Percentiles rank a stretch among this genome's conserved stretches.
phyloP scores from a whole-genome alignment of 2,888 invertebrate species.

The Rhingia rostrata region DNA sequence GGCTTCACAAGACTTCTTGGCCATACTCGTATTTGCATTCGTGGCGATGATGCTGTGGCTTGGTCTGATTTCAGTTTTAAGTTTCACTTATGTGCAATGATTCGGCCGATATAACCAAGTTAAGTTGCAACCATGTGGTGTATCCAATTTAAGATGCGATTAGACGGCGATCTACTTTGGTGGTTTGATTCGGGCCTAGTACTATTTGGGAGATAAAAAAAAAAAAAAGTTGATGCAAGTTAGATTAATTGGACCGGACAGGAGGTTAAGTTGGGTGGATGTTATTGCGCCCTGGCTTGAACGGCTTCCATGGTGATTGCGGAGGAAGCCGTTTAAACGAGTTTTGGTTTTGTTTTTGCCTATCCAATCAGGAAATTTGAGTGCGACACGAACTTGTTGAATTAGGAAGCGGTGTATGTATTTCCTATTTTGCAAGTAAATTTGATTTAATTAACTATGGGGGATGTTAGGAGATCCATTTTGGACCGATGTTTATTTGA shows the following conservation, averaged over 20 bases:
- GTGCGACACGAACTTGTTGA: too few relatives aligned
- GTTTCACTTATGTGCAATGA: conserved; percentile 70
- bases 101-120: conserved; percentile 64
- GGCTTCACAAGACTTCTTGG: conserved; percentile 41
- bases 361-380: too few relatives aligned
- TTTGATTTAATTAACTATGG: too few relatives aligned
- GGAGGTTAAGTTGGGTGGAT: conserved; percentile 32
- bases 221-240: conserved; percentile 9
- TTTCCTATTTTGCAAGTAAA: too few relatives aligned
- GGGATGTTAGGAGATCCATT: too few relatives aligned
- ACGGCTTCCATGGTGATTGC: too few relatives aligned
- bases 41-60: conserved; percentile 20
- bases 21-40: conserved; percentile 46
- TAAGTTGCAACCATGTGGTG: conserved; percentile 46
- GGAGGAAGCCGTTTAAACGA: too few relatives aligned
- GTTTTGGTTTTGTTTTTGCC: too few relatives aligned
- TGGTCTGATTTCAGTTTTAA: conserved; percentile 15
- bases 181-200: conserved; percentile 12
- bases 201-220: conserved; percentile 1
- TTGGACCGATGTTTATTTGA: too few relatives aligned
- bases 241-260: conserved; percentile 50
- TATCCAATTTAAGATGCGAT: conserved; percentile 40
- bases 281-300: too few relatives aligned
- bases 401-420: too few relatives aligned
- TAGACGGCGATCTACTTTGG: conserved; percentile 47